These are phyloP conservation scores for Podarcis raffonei DNA, from an alignment of 2,113 vertebrate species.

Conservation along the genomic window DNA sequence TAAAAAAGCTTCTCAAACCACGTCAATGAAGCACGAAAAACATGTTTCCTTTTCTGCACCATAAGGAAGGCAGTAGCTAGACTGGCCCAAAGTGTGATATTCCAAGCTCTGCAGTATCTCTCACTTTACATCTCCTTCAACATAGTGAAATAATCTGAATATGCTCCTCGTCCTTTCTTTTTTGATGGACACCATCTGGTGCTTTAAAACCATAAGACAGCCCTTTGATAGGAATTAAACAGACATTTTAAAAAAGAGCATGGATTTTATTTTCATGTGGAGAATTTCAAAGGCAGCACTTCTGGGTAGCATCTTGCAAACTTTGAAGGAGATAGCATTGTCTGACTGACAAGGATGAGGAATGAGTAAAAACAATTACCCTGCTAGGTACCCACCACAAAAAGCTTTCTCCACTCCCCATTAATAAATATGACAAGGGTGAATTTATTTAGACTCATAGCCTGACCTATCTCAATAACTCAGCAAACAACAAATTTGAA, in stretches of 20 bases:
- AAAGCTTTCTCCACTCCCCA: slow-evolving; percentile 2
- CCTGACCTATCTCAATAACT: neutral
- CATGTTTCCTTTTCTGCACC: neutral
- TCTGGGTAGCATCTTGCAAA: neutral
- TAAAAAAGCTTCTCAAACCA: neutral
- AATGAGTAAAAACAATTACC: neutral
- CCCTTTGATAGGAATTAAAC: slow-evolving; percentile 3
- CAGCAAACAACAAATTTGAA: neutral
- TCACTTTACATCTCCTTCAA: neutral
- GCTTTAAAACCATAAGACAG: neutral
- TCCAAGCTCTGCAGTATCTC: neutral
- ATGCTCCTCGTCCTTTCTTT: neutral
- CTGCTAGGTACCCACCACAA: neutral
- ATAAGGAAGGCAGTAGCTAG: neutral
- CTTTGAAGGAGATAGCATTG: neutral
- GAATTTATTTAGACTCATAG: neutral
- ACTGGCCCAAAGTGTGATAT: neutral
- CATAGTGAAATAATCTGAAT: neutral
- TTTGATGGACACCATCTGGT: neutral
- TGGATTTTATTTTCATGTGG: neutral
- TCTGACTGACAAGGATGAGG: neutral
- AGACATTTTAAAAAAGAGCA: neutral
- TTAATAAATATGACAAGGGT: neutral
- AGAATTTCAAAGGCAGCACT: neutral
- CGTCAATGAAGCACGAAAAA: neutral